Evolutionary conservation across 1,140 invertebrate genomes (phyloP).

Genomic region (Trichoplusia ni): DNA sequence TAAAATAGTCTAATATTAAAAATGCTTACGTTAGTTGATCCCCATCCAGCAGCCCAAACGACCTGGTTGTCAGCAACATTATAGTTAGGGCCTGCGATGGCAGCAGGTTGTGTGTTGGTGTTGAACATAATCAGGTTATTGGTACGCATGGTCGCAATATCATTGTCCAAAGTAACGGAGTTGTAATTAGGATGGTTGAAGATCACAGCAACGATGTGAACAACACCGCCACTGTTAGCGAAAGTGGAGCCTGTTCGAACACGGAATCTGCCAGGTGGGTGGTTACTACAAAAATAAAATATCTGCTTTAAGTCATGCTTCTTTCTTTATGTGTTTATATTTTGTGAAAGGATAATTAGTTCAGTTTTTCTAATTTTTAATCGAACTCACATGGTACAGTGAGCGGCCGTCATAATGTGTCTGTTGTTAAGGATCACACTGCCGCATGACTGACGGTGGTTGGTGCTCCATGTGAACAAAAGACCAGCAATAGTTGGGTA

Average conservation of each 20-base stretch:
- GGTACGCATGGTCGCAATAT: slow-evolving; percentile 84
- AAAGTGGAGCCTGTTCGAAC: slow-evolving; percentile 40
- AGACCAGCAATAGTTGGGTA: slow-evolving; percentile 43
- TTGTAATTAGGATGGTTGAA: slow-evolving; percentile 82
- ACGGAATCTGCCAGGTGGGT: slow-evolving; percentile 39
- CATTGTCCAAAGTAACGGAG: slow-evolving; percentile 81
- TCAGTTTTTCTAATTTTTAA: not conserved
- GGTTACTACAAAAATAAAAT: slow-evolving; percentile 48
- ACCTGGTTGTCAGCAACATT: slow-evolving; percentile 45
- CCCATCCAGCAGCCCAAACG: slow-evolving; percentile 58
- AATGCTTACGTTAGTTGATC: slow-evolving; percentile 47
- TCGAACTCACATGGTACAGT: slow-evolving; percentile 53
- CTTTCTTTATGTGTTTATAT: no score
- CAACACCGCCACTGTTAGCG: slow-evolving; percentile 39
- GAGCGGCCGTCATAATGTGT: slow-evolving; percentile 53
- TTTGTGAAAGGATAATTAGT: not conserved
- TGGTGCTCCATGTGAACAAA: slow-evolving; percentile 32
- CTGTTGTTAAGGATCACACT: slow-evolving; percentile 52
- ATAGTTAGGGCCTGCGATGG: slow-evolving; percentile 48
- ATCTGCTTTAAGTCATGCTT: no score
- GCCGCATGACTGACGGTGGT: slow-evolving; percentile 45
- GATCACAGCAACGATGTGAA: slow-evolving; percentile 35
- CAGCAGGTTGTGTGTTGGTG: slow-evolving; percentile 28
- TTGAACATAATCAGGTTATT: slow-evolving; percentile 71
- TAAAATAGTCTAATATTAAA: not conserved